A percentile compares a stretch with the other conserved stretches of the same genome.
Evolutionary conservation across 2,113 vertebrate species (phyloP).

Genomic region (Colistium nudipinnis): DNA sequence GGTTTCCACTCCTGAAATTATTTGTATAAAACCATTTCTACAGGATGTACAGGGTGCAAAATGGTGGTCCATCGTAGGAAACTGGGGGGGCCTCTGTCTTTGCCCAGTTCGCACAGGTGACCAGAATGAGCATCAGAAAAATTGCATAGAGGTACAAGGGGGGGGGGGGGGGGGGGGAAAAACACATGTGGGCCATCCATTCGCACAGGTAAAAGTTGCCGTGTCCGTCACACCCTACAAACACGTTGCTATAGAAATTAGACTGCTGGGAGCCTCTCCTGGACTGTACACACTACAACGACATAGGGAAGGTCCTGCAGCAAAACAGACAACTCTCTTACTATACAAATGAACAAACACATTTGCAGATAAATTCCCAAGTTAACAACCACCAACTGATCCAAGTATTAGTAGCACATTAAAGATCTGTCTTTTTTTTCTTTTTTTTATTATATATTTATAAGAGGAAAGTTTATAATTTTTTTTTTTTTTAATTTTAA

Average conservation of each 20-base stretch:
- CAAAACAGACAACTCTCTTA: constrained; percentile 57
- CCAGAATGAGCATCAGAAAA: too few species aligned
- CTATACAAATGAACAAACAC: constrained; percentile 61
- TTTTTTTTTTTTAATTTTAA: constrained; percentile 54
- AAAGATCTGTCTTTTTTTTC: constrained; percentile 65
- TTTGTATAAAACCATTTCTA: constrained; percentile 76
- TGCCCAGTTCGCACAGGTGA: too few species aligned
- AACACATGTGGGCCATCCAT: constrained; percentile 62
- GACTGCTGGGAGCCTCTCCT: constrained; percentile 18
- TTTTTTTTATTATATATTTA: constrained; percentile 71
- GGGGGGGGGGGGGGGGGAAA: too few species aligned
- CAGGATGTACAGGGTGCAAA: constrained; percentile 64
- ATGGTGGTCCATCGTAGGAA: constrained; percentile 24
- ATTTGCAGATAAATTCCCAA: constrained; percentile 69
- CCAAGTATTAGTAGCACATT: constrained; percentile 72
- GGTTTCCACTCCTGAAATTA: constrained; percentile 64
- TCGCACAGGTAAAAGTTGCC: constrained; percentile 49
- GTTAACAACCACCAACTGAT: constrained; percentile 68
- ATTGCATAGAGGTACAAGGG: too few species aligned
- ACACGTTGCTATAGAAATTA: constrained; percentile 29
- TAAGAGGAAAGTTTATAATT: constrained; percentile 65
- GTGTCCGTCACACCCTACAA: constrained; percentile 36
- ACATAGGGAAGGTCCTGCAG: constrained; percentile 52
- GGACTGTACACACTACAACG: constrained; percentile 56
- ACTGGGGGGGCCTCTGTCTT: neutral